A percentile compares a stretch with the other conserved stretches of the same genome.
Conservation (phyloP, 2,888 invertebrate species). For the Melanargia galathea region DNA sequence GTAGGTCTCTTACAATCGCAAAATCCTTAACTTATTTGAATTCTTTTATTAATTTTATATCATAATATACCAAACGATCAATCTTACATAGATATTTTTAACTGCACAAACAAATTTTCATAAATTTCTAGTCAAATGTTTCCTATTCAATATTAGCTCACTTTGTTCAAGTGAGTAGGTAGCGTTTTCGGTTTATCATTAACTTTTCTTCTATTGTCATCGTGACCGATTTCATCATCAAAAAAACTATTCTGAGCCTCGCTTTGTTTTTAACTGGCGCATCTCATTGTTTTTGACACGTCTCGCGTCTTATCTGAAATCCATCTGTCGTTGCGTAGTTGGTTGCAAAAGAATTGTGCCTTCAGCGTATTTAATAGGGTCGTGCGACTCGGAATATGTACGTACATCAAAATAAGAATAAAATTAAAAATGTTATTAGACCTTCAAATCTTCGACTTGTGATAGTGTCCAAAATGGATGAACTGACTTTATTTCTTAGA, state of each 20-base stretch:
- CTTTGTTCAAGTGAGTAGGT: constrained; percentile 63
- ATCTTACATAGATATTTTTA: no score
- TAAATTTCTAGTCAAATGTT: not conserved
- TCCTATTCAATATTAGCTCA: constrained; percentile 32
- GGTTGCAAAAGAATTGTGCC: constrained; percentile 16
- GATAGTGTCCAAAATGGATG: no score
- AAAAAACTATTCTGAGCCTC: constrained; percentile 48
- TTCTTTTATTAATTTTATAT: no score
- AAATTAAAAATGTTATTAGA: not conserved
- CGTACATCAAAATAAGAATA: no score
- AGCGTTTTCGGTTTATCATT: constrained; percentile 13
- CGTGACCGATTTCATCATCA: constrained; percentile 48
- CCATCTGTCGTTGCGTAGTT: constrained; percentile 23
- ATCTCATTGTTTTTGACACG: constrained; percentile 24
- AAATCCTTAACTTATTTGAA: no score
- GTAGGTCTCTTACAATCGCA: no score
- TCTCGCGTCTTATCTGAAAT: constrained; percentile 26
- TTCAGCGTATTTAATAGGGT: constrained; percentile 3
- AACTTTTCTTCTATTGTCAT: constrained; percentile 43
- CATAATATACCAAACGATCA: no score
- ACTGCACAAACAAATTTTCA: no score
- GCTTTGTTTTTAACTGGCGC: constrained; percentile 39
- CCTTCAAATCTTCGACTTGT: not conserved
- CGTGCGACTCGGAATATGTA: not conserved
- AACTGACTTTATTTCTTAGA: no score